Conservation (phyloP, 2,888 invertebrate genomes). For the Ephialtes manifestator region DNA sequence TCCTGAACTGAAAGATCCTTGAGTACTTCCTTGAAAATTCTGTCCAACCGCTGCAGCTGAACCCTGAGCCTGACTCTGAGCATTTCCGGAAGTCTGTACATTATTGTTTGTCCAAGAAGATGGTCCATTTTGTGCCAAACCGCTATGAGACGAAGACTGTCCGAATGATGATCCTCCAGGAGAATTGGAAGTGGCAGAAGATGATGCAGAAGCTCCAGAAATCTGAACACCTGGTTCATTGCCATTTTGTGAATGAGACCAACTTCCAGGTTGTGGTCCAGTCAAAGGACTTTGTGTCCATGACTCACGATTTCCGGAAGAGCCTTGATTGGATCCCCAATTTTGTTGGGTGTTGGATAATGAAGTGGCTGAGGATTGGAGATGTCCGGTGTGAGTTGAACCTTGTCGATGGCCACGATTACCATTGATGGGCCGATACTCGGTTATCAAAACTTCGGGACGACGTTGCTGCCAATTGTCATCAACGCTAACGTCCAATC, state of each 20-base stretch:
- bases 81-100: slow-evolving; percentile 74
- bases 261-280: slow-evolving; percentile 54
- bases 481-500: slow-evolving; percentile 64
- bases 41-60: slow-evolving; percentile 74
- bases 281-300: slow-evolving; percentile 63
- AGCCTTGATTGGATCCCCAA: slow-evolving; percentile 38
- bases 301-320: slow-evolving; percentile 35
- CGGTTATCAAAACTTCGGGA: slow-evolving; percentile 71
- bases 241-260: slow-evolving; percentile 48
- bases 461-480: slow-evolving; percentile 65
- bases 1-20: slow-evolving; percentile 76
- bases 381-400: slow-evolving; percentile 27
- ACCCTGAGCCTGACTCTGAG: slow-evolving; percentile 76
- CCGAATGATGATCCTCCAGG: slow-evolving; percentile 74
- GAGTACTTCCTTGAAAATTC: slow-evolving; percentile 68
- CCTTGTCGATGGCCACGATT: slow-evolving; percentile 59
- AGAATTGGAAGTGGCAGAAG: slow-evolving; percentile 73
- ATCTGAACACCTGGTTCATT: slow-evolving; percentile 66
- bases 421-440: slow-evolving; percentile 40
- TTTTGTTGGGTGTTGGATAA: slow-evolving; percentile 28
- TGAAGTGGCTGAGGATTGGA: not conserved
- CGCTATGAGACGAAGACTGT: slow-evolving; percentile 76
- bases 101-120: slow-evolving; percentile 75
- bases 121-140: slow-evolving; percentile 72
- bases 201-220: slow-evolving; percentile 75